A percentile compares a stretch with the other conserved stretches of the same genome.
Evolutionary conservation across 2,888 invertebrate genomes (phyloP).

Genomic region (Byasa hedistus): DNA sequence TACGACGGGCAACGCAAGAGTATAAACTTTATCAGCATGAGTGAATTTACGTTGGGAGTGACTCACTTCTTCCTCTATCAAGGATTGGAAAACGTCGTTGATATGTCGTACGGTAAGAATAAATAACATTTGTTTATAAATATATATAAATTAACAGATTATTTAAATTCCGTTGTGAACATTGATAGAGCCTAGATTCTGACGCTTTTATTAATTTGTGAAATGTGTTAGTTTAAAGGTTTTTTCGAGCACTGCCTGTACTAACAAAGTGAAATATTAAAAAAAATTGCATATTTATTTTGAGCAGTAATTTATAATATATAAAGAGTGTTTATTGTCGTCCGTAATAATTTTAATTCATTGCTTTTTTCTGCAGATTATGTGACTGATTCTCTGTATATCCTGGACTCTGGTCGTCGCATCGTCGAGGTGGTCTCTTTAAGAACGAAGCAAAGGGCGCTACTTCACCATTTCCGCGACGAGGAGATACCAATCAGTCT

Average conservation of each 20-base stretch:
- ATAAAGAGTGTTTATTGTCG: neutral
- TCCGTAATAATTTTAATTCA: neutral
- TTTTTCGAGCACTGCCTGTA: too few relatives aligned
- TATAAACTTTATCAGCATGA: slow-evolving; percentile 59
- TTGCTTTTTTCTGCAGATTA: slow-evolving; percentile 76
- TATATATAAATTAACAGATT: too few relatives aligned
- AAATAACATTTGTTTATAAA: neutral
- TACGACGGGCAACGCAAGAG: slow-evolving; percentile 57
- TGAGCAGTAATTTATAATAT: neutral
- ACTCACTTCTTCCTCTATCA: slow-evolving; percentile 47
- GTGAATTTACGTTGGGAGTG: slow-evolving; percentile 54
- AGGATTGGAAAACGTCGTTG: slow-evolving; percentile 57
- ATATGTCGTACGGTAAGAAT: slow-evolving; percentile 69
- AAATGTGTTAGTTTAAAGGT: too few relatives aligned
- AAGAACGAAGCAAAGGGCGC: slow-evolving; percentile 77
- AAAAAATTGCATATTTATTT: too few relatives aligned
- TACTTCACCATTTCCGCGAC: slow-evolving; percentile 79
- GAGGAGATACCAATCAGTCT: slow-evolving; percentile 84
- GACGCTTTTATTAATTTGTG: too few relatives aligned
- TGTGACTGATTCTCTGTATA: slow-evolving; percentile 86
- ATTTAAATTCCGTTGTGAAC: too few relatives aligned
- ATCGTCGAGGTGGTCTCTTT: slow-evolving; percentile 84
- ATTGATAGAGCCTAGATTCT: too few relatives aligned
- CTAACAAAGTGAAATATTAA: too few relatives aligned
- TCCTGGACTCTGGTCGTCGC: slow-evolving; percentile 82